Conservation (phyloP, 2,888 invertebrate genomes). For the Ferrisia virgata region DNA sequence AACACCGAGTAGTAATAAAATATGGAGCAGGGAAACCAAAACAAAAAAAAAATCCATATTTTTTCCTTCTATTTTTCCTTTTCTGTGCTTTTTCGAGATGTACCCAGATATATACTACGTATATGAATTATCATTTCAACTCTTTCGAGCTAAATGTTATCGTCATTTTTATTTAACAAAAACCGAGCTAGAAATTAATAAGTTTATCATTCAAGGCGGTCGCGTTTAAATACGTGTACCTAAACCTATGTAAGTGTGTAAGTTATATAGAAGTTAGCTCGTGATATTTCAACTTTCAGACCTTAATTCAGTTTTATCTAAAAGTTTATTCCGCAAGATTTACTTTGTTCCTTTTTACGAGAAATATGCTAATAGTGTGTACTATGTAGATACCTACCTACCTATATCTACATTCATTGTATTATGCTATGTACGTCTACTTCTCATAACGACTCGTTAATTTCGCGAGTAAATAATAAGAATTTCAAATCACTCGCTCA, state of each 20-base stretch:
- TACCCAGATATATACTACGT: neutral
- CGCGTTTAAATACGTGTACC: neutral
- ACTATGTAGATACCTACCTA: no score
- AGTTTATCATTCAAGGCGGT: neutral
- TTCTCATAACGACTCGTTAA: neutral
- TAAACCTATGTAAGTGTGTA: neutral
- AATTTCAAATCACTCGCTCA: neutral
- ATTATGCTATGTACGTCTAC: neutral
- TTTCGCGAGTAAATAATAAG: neutral
- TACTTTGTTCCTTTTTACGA: neutral
- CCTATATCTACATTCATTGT: neutral
- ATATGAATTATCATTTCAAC: neutral
- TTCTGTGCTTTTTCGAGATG: neutral
- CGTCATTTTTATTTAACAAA: neutral
- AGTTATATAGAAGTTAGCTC: neutral
- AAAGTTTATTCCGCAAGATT: conserved; percentile 7
- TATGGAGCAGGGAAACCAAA: neutral
- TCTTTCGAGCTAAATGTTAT: neutral
- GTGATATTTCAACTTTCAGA: neutral
- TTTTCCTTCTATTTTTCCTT: neutral
- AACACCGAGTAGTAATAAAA: neutral
- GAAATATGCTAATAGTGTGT: neutral
- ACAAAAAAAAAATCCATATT: neutral
- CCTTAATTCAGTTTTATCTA: neutral
- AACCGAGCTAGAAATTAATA: neutral